These are phyloP conservation scores for Liparis tanakae DNA, from an alignment of 2,797 vertebrate genomes.

Conservation along the genomic window DNA sequence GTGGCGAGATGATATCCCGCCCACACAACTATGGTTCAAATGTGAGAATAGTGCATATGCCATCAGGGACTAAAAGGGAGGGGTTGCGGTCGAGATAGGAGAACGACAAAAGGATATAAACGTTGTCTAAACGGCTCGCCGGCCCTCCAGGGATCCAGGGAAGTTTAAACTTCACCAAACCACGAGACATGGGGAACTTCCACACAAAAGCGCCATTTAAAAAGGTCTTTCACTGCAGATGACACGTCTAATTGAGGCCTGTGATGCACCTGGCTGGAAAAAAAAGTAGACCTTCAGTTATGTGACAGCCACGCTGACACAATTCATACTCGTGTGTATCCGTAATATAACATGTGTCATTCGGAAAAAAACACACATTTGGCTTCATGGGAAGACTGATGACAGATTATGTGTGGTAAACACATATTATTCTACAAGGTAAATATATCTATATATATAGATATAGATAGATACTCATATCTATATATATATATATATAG, in stretches of 20 bases:
- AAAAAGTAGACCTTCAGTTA: slow-evolving; percentile 33
- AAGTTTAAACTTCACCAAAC: slow-evolving; percentile 56
- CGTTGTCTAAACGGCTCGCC: slow-evolving; percentile 41
- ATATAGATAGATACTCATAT: too few species aligned
- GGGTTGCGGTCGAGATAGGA: background rate
- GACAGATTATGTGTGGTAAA: slow-evolving; percentile 8
- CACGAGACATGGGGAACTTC: slow-evolving; percentile 45
- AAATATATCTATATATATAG: background rate
- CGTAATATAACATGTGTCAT: slow-evolving; percentile 1
- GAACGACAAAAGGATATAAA: slow-evolving; percentile 49
- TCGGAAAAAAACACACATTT: background rate
- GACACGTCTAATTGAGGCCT: slow-evolving; percentile 45
- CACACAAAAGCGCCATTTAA: slow-evolving; percentile 65
- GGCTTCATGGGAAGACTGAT: background rate
- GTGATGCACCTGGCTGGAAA: slow-evolving; percentile 58
- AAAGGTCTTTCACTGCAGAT: slow-evolving; percentile 47
- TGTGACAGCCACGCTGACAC: slow-evolving; percentile 26
- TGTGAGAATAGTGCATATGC: slow-evolving; percentile 29
- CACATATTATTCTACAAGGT: background rate
- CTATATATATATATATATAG: background rate
- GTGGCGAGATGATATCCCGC: slow-evolving; percentile 33
- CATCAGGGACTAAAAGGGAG: slow-evolving; percentile 31
- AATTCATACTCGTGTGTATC: slow-evolving; percentile 25
- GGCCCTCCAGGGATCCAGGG: slow-evolving; percentile 46
- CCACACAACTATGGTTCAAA: slow-evolving; percentile 21